Conservation (phyloP, 2,797 vertebrate genomes). For the Phalloptychus januarius region DNA sequence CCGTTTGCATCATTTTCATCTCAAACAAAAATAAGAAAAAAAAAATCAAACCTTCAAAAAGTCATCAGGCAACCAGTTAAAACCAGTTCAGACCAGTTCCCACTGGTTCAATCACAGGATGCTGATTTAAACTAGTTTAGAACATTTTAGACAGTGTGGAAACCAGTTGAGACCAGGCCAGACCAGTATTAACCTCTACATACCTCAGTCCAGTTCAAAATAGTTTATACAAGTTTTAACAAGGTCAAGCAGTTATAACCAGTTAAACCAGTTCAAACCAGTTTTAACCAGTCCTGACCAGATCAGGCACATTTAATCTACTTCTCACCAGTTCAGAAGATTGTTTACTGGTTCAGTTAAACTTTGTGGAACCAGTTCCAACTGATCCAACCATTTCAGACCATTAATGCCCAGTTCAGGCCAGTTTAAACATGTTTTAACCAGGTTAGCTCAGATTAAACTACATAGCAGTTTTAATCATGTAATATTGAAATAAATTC, state of each 20-base stretch:
- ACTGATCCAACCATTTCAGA: background rate
- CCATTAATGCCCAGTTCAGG: background rate
- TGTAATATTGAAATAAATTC: background rate
- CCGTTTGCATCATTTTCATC: slow-evolving; percentile 44
- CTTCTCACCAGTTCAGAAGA: background rate
- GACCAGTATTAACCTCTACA: background rate
- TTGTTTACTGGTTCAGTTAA: background rate
- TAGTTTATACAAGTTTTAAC: background rate
- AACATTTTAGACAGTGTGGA: background rate
- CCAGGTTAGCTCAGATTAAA: background rate
- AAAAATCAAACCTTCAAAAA: background rate
- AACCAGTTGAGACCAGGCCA: background rate
- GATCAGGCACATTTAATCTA: background rate
- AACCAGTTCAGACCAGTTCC: slow-evolving; percentile 13
- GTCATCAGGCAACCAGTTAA: background rate
- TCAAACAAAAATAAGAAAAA: slow-evolving; percentile 30
- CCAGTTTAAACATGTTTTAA: background rate
- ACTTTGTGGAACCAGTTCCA: background rate
- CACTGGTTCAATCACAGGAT: background rate
- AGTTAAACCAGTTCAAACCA: background rate
- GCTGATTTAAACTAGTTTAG: background rate
- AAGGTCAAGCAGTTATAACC: background rate
- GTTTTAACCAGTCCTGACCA: background rate
- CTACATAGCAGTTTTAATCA: background rate
- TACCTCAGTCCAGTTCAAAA: background rate